A percentile compares a stretch with the other conserved stretches of the same genome.
Evolutionary conservation across 2,888 invertebrate species (phyloP).

Genomic region (Aspidiotus rigidus): DNA sequence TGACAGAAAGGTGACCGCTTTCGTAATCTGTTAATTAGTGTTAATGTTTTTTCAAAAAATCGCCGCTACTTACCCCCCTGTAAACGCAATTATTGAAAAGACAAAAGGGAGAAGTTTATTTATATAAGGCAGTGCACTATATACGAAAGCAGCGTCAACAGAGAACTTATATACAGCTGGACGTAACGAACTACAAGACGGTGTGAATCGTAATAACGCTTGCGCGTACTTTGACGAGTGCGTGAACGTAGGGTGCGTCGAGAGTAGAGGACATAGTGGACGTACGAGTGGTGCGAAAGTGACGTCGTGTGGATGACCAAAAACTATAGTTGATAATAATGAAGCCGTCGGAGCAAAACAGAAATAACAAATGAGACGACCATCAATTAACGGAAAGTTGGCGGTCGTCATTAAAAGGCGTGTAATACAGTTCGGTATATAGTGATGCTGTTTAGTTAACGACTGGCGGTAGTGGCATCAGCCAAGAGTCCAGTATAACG

Average conservation of each 20-base stretch:
- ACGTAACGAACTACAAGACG: too few relatives aligned
- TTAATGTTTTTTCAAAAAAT: too few relatives aligned
- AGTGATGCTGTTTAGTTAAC: neutral
- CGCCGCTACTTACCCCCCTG: too few relatives aligned
- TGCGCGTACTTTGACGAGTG: too few relatives aligned
- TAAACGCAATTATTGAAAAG: too few relatives aligned
- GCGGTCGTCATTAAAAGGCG: conserved; percentile 33
- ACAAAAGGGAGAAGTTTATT: too few relatives aligned
- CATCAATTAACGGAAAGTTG: conserved; percentile 33
- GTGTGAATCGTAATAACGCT: too few relatives aligned
- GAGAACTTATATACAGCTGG: too few relatives aligned
- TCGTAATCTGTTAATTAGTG: too few relatives aligned
- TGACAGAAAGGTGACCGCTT: too few relatives aligned
- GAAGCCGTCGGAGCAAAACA: conserved; percentile 32
- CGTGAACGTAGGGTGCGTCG: neutral
- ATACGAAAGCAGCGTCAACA: too few relatives aligned
- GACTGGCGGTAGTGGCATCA: conserved; percentile 1
- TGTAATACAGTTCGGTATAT: conserved; percentile 29
- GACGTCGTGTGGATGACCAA: conserved; percentile 29
- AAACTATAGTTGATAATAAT: conserved; percentile 24
- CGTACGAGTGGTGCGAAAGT: conserved; percentile 3
- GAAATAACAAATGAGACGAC: conserved; percentile 33
- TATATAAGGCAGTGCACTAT: too few relatives aligned
- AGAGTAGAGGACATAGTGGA: neutral
- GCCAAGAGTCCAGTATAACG: neutral